Conservation (phyloP, 2,797 vertebrate genomes). For the Enteromius argenteus region DNA sequence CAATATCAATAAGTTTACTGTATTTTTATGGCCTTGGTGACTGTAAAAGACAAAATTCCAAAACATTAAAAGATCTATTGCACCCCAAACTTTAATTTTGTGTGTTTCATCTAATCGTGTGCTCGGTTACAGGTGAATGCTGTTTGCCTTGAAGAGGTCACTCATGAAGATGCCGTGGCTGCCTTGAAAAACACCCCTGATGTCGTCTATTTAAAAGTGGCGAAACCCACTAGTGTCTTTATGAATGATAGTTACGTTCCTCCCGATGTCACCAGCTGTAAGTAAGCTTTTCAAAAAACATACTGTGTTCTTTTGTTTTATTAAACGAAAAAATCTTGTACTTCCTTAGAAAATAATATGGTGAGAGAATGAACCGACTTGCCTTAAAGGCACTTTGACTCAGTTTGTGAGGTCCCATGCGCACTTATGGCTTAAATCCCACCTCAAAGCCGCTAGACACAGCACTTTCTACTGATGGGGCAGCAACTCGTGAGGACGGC, state of each 20-base stretch:
- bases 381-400: conserved; percentile 8
- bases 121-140: conserved; percentile 85
- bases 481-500: conserved; percentile 19
- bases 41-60: background rate
- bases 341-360: no score
- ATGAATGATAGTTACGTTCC: conserved; percentile 94
- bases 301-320: background rate
- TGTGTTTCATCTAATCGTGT: conserved; percentile 37
- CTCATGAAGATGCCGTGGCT: conserved; percentile 95
- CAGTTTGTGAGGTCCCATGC: background rate
- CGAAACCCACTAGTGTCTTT: conserved; percentile 93
- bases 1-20: no score
- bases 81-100: background rate
- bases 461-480: conserved; percentile 42
- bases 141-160: conserved; percentile 90
- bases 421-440: conserved; percentile 24
- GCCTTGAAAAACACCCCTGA: conserved; percentile 97
- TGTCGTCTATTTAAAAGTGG: conserved; percentile 94
- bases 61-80: background rate
- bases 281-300: conserved; percentile 69
- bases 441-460: conserved; percentile 13
- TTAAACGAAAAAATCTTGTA: background rate
- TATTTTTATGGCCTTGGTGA: background rate
- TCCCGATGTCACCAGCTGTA: conserved; percentile 94
- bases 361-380: background rate